Base-by-base conservation (phyloP, 1,140 invertebrate genomes). In the Steinernema feltiae region DNA sequence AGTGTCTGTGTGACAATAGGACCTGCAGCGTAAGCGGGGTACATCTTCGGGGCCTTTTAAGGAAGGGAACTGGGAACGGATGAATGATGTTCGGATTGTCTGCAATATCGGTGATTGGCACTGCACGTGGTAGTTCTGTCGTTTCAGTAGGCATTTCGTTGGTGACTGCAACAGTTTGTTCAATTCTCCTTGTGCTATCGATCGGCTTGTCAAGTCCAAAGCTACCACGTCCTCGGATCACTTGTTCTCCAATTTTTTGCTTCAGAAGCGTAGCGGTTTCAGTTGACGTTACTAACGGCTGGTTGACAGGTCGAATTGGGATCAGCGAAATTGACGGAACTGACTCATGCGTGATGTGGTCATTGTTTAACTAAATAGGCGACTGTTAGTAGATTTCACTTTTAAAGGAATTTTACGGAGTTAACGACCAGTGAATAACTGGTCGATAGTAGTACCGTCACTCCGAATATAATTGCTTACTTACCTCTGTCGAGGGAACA, bases 41-140 rank as follows among this genome's bases (percentile, higher is more conserved):
- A 80, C 31, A 82, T 78, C 46, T 83, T 85, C 15, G 79, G 79
- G 76, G 70, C 41, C 32, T 32, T 30, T 80, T 82, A 15, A 85
- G 75, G 74, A 86, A 86, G 24, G 84, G 84, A 48, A 85, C 84
- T 41, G 84, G 84, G 74, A 86, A 79, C 15, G 85, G 84, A 27
- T 81, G 81, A 2, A 86, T 84, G 12, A 69, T 32, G 31, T 78
- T 71, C 32, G 84, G 84, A 74, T 84, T 72, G 63, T 84, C 83
- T 27, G 32, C 48, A 18, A 80, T 77, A 32, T 79, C 78, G 15
- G 72, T 46, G 7, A n/a, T 76, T 32, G 72, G 73, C 21, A 18
- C 72, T 48, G 1, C 15, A 27, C 21, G 48, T 71, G 2, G 73
- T 74, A 3, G 73, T 27, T 32, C 30, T 18, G 73, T 3, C 24